Percentiles rank a stretch among this genome's conserved stretches.
phyloP scores from a whole-genome alignment of 2,797 vertebrate species.

The Lepus townsendii region DNA sequence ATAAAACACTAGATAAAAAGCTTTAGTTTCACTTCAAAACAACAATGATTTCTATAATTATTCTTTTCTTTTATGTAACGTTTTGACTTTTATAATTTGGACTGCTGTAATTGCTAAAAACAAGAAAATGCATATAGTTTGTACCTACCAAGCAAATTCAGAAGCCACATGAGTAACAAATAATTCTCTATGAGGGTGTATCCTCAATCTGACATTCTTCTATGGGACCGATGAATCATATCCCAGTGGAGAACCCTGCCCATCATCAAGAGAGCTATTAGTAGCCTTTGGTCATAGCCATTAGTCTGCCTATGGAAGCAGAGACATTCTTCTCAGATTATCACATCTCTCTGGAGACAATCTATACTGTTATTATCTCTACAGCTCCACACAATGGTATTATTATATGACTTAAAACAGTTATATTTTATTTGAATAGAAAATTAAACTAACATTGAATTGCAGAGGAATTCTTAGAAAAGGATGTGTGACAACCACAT shows the following conservation, averaged over 20 bases:
- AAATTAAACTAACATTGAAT: constrained; percentile 77
- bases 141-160: not conserved
- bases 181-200: not conserved
- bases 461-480: constrained; percentile 51
- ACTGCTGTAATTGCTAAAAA: not conserved
- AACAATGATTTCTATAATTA: not conserved
- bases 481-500: constrained; percentile 65
- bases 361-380: constrained; percentile 66
- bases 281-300: not conserved
- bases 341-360: constrained; percentile 19
- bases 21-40: not conserved
- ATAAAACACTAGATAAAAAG: not conserved
- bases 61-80: not conserved
- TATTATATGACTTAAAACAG: constrained; percentile 51
- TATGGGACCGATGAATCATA: not conserved
- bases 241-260: not conserved
- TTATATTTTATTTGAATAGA: constrained; percentile 70
- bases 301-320: not conserved
- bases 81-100: not conserved
- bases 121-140: not conserved
- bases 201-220: not conserved
- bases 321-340: constrained; percentile 32
- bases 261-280: not conserved
- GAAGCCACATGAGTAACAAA: not conserved
- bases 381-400: constrained; percentile 25